phyloP scores from a whole-genome alignment of 1,140 invertebrate genomes.

The Chlorops oryzae region DNA sequence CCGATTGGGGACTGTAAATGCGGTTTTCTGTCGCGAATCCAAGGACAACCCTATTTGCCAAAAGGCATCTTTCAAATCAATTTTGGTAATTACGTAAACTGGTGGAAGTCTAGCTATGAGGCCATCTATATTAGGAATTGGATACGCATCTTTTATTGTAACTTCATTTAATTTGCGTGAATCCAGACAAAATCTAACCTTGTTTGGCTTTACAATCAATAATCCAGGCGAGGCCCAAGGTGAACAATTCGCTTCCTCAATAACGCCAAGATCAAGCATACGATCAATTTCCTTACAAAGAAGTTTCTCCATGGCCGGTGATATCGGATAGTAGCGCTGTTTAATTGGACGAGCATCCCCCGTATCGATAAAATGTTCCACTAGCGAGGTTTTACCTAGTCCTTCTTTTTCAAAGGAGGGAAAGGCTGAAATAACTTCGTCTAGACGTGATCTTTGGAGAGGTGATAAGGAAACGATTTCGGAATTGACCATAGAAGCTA shows the following conservation, averaged over 20 bases:
- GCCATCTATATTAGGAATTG: slow-evolving; percentile 21
- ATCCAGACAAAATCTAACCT: slow-evolving; percentile 26
- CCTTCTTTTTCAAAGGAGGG: neutral
- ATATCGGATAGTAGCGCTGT: slow-evolving; percentile 21
- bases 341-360: slow-evolving; percentile 22
- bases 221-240: slow-evolving; percentile 29
- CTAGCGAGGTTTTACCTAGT: slow-evolving; percentile 28
- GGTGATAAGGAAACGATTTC: too few relatives aligned
- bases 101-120: slow-evolving; percentile 14
- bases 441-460: neutral
- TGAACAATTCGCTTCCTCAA: slow-evolving; percentile 20
- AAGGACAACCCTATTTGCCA: slow-evolving; percentile 34
- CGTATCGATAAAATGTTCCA: slow-evolving; percentile 26
- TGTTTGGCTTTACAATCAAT: slow-evolving; percentile 23
- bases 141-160: slow-evolving; percentile 31
- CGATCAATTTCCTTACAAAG: slow-evolving; percentile 23
- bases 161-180: slow-evolving; percentile 27
- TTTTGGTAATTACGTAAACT: slow-evolving; percentile 15
- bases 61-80: slow-evolving; percentile 23
- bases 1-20: slow-evolving; percentile 29
- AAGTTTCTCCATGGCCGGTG: too few relatives aligned
- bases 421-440: slow-evolving; percentile 15
- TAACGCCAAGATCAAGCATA: slow-evolving; percentile 21
- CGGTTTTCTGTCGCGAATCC: slow-evolving; percentile 40
- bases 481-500: too few relatives aligned